Base-by-base conservation (phyloP, 2,797 vertebrate genomes). In the Fringilla coelebs region DNA sequence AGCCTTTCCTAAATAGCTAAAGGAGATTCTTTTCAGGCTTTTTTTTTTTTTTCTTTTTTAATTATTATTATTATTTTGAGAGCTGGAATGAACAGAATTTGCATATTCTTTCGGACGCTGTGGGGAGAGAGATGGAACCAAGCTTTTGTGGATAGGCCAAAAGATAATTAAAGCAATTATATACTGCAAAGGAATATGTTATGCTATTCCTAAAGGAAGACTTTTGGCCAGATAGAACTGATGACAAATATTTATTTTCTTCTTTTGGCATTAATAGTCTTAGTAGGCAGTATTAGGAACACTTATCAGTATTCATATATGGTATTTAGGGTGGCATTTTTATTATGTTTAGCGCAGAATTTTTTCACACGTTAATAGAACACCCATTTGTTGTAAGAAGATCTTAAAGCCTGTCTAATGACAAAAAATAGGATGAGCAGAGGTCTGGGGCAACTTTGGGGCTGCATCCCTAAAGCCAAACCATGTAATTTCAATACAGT, bases 111-210 rank as follows among this genome's bases (percentile, higher is more conserved):
- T 95, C 0, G 13, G 88, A 79, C 12, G 4, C 80, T 88, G 7
- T 3, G 7, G 80, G 62, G 63, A 87, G 48, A 88, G 51, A 95
- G 48, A 94, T 85, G 74, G 81, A 90, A 82, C 29, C 61, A 48
- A 1, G 1, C 15, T 85, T 89, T 51, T 85, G 61, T 76, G 71
- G 45, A 41, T 32, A 76, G 86, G 95, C 84, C 95, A 96, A 89
- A 93, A 94, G 88, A 89, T 93, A 91, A 92, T 94, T 95, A 97
- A 96, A 73, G 84, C 68, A 95, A 92, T 94, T 93, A 85, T 55
- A 74, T 40, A 85, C 28, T 82, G 83, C 32, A 76, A 94, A 94
- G 61, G 81, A 96, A 77, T 79, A 92, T 46, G 41, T 20, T 85
- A 46, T 74, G 41, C 49, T 92, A 79, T 77, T 90, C 90, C 88